phyloP scores from a whole-genome alignment of 2,113 vertebrate genomes.

The Psilopogon haemacephalus region DNA sequence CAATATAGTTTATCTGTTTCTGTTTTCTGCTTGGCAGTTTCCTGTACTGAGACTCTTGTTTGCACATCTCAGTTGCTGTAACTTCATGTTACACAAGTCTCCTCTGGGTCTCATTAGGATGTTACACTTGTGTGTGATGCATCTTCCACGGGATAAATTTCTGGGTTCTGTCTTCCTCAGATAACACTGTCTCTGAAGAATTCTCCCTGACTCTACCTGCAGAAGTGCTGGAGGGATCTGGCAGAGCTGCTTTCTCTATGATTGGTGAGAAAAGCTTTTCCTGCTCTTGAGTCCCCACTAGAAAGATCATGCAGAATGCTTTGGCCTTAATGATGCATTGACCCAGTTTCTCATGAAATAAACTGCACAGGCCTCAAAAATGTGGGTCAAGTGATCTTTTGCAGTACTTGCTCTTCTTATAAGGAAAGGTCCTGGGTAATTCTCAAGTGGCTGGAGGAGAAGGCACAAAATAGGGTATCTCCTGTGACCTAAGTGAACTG shows the following conservation, averaged over 20 bases:
- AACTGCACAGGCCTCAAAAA: not conserved
- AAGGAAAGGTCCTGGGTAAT: not conserved
- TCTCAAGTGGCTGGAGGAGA: not conserved
- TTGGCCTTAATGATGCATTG: not conserved
- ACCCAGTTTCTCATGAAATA: not conserved
- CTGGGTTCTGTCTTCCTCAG: slow-evolving; percentile 20
- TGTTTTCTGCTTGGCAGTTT: not conserved
- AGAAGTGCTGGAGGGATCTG: slow-evolving; percentile 50
- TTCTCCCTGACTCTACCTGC: slow-evolving; percentile 58
- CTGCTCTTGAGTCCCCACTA: not conserved
- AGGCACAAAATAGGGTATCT: not conserved
- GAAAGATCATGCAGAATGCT: not conserved
- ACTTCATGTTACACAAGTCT: not conserved
- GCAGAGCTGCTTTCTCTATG: slow-evolving; percentile 18
- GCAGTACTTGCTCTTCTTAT: not conserved
- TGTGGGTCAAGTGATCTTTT: not conserved
- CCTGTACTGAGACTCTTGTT: not conserved
- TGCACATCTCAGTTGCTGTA: not conserved
- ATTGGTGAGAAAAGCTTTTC: slow-evolving; percentile 44
- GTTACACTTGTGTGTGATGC: not conserved
- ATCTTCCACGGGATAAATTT: not conserved
- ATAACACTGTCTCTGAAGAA: slow-evolving; percentile 34
- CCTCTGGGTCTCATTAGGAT: not conserved
- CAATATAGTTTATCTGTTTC: not conserved
- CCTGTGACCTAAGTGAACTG: not conserved